Conservation (phyloP, 2,888 invertebrate species). For the Ophonus ardosiacus region DNA sequence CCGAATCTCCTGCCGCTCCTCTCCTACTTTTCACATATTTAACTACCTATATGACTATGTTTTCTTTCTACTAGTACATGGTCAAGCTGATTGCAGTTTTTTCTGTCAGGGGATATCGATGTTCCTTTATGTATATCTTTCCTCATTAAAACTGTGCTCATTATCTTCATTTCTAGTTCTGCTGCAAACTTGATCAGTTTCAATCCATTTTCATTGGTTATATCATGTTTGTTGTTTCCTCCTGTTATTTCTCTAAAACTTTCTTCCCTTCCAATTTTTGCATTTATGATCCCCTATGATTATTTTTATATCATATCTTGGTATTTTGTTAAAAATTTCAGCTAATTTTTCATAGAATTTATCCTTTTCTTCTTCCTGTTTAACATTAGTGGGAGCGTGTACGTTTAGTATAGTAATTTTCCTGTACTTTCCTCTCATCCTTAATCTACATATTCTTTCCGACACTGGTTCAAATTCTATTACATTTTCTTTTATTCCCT, state of each 20-base stretch:
- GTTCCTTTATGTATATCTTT: neutral
- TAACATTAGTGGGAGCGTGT: conserved; percentile 64
- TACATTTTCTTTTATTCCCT: neutral
- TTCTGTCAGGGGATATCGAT: neutral
- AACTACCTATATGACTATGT: neutral
- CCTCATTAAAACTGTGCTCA: neutral
- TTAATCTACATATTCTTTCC: conserved; percentile 63
- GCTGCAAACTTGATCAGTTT: neutral
- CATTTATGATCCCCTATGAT: conserved; percentile 61
- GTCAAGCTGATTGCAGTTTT: neutral
- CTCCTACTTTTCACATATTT: neutral
- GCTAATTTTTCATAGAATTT: conserved; percentile 62
- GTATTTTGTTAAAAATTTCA: conserved; percentile 16
- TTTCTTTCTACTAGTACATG: neutral
- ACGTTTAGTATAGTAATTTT: conserved; percentile 63
- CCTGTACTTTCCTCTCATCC: conserved; percentile 63
- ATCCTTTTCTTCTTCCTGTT: conserved; percentile 63
- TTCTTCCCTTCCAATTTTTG: conserved; percentile 56
- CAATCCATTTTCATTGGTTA: neutral
- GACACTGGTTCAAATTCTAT: conserved; percentile 57
- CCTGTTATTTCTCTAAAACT: conserved; percentile 51
- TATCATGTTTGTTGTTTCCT: neutral
- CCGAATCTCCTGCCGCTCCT: neutral
- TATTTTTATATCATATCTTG: conserved; percentile 61
- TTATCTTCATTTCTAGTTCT: neutral